phyloP scores from a whole-genome alignment of 53 echinoderm and acorn worm species.

The Antedon mediterranea region DNA sequence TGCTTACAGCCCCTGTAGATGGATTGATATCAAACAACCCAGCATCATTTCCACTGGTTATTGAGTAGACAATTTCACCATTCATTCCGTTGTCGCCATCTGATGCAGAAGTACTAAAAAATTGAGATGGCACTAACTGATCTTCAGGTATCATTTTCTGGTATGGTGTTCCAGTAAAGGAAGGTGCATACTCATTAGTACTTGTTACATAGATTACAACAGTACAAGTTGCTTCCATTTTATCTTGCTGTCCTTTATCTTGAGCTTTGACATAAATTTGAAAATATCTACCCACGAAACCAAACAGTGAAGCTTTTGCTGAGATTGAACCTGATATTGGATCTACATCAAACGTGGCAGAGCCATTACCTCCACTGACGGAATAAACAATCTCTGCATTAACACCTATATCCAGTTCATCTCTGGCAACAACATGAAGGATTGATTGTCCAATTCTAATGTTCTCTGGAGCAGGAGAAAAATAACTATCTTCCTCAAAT shows the following conservation, averaged over 20 bases:
- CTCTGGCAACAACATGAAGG: constrained; percentile 57
- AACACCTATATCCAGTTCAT: constrained; percentile 45
- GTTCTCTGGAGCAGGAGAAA: constrained; percentile 50
- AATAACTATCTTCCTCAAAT: constrained; percentile 41
- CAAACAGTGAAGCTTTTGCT: constrained; percentile 26
- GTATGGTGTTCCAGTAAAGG: constrained; percentile 31
- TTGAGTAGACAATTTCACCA: constrained; percentile 56
- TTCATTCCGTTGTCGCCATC: constrained; percentile 73
- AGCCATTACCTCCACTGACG: constrained; percentile 70
- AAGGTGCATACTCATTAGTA: constrained; percentile 44
- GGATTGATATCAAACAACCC: constrained; percentile 48
- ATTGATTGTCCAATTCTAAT: constrained; percentile 12
- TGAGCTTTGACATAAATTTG: constrained; percentile 45
- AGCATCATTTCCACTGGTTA: constrained; percentile 36
- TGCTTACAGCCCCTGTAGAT: constrained; percentile 33
- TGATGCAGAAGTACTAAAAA: constrained; percentile 32
- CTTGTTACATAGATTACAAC: constrained; percentile 49
- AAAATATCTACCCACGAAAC: constrained; percentile 37
- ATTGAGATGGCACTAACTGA: constrained; percentile 19
- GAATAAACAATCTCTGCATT: constrained; percentile 68
- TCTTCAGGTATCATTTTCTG: constrained; percentile 38
- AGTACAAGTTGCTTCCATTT: constrained; percentile 20
- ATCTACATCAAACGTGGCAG: constrained; percentile 57
- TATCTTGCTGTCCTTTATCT: constrained; percentile 36
- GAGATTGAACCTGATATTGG: constrained; percentile 56